Conservation (phyloP, 2,888 invertebrate species). For the Chromoteleia sp. region DNA sequence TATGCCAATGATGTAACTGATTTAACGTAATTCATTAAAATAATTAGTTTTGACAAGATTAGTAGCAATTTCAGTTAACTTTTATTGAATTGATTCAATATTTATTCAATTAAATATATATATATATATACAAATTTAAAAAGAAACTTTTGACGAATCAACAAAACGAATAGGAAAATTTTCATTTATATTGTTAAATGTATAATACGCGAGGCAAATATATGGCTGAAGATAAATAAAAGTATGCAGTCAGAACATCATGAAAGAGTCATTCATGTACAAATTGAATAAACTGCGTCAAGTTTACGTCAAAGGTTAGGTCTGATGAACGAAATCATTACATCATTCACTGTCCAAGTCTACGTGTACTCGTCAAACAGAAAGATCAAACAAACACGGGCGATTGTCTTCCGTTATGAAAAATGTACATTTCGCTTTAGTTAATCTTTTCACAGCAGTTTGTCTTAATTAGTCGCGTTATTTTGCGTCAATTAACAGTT, state of each 20-base stretch:
- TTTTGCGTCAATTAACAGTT: slow-evolving; percentile 22
- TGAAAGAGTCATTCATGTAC: slow-evolving; percentile 41
- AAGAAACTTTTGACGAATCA: no score
- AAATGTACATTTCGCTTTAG: slow-evolving; percentile 24
- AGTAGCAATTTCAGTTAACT: no score
- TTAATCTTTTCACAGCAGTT: slow-evolving; percentile 21
- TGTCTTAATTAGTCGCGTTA: slow-evolving; percentile 31
- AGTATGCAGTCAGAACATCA: slow-evolving; percentile 16
- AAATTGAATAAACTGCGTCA: slow-evolving; percentile 52
- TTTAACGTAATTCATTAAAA: no score
- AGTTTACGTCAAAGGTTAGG: slow-evolving; percentile 51
- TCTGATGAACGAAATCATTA: slow-evolving; percentile 55
- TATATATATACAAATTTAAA: no score
- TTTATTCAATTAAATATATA: no score
- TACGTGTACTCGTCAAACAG: slow-evolving; percentile 34
- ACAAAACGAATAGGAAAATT: no score
- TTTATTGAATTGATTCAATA: no score
- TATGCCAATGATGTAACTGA: no score
- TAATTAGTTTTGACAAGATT: no score
- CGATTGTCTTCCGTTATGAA: slow-evolving; percentile 37
- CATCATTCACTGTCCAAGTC: slow-evolving; percentile 55
- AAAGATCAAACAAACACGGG: slow-evolving; percentile 33
- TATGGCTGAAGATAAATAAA: slow-evolving; percentile 17
- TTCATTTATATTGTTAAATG: slow-evolving; percentile 6
- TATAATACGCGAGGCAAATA: no score